phyloP scores from a whole-genome alignment of 1,140 invertebrate genomes.

The Drosophila oshimai region DNA sequence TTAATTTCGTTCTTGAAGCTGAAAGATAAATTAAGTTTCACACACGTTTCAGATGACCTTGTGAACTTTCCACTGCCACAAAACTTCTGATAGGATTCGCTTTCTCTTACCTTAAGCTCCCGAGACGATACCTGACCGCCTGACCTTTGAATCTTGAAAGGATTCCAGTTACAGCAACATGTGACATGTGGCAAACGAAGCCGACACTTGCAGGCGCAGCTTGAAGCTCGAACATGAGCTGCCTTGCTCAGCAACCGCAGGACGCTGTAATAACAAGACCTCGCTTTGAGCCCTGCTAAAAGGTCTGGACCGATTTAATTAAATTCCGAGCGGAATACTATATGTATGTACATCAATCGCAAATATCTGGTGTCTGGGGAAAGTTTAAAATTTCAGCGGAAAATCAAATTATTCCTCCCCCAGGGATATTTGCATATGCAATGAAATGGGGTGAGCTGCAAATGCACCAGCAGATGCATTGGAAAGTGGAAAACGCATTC shows the following conservation, averaged over 20 bases:
- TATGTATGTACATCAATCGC: constrained; percentile 6
- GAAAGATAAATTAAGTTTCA: background rate
- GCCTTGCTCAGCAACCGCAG: background rate
- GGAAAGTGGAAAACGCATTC: background rate
- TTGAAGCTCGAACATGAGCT: constrained; percentile 2
- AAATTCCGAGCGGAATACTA: constrained; percentile 21
- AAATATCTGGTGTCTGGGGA: constrained; percentile 6
- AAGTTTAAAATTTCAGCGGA: constrained; percentile 36
- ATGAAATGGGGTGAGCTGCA: constrained; percentile 6
- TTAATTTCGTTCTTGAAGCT: constrained; percentile 1
- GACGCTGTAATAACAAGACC: background rate
- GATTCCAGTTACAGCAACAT: constrained; percentile 25
- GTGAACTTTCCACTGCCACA: background rate
- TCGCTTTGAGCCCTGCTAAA: background rate
- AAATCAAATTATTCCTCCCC: constrained; percentile 62
- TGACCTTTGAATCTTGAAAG: constrained; percentile 31
- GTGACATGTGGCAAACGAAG: constrained; percentile 17
- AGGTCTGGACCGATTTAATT: constrained; percentile 10
- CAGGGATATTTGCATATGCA: constrained; percentile 41
- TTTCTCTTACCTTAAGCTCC: background rate
- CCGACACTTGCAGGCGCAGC: constrained; percentile 10
- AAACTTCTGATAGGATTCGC: background rate
- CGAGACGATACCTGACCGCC: background rate
- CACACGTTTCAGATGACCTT: background rate
- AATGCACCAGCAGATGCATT: background rate